Conservation (phyloP, 2,797 vertebrate genomes). For the Chelon auratus region DNA sequence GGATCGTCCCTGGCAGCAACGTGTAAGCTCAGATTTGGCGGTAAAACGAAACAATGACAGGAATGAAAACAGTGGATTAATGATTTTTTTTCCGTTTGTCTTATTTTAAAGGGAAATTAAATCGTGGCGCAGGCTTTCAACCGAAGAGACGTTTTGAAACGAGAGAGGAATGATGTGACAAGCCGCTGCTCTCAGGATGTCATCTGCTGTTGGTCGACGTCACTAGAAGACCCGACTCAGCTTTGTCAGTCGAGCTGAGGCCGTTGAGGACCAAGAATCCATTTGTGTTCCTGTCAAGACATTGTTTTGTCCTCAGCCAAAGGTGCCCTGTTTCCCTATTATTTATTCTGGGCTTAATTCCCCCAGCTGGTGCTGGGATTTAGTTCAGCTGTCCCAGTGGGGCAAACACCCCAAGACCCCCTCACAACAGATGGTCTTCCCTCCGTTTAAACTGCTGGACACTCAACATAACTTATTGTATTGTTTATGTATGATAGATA, state of each 20-base stretch:
- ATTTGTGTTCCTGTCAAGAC: constrained; percentile 67
- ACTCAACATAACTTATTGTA: constrained; percentile 55
- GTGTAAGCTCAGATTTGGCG: constrained; percentile 74
- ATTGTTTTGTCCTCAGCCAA: constrained; percentile 64
- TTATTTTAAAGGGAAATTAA: constrained; percentile 77
- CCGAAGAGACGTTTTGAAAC: constrained; percentile 60
- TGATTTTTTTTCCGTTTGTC: neutral
- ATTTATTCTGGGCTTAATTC: constrained; percentile 79
- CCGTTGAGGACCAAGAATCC: constrained; percentile 35
- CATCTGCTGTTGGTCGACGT: neutral
- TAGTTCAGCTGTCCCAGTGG: constrained; percentile 78
- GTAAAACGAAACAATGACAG: accelerated
- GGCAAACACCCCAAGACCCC: constrained; percentile 55
- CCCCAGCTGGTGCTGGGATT: constrained; percentile 81
- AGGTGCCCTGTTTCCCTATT: constrained; percentile 66
- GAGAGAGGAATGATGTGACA: neutral
- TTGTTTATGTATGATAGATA: constrained; percentile 64
- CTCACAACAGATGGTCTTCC: constrained; percentile 79
- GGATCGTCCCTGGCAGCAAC: constrained; percentile 75
- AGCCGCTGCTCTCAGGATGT: constrained; percentile 17
- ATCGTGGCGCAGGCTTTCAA: constrained; percentile 80
- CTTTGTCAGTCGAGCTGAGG: constrained; percentile 8
- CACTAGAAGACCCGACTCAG: constrained; percentile 11
- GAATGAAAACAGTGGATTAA: neutral
- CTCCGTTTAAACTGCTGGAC: constrained; percentile 31